A percentile compares a stretch with the other conserved stretches of the same genome.
Evolutionary conservation across 2,888 invertebrate genomes (phyloP).

Genomic region (Plebejus melissa): DNA sequence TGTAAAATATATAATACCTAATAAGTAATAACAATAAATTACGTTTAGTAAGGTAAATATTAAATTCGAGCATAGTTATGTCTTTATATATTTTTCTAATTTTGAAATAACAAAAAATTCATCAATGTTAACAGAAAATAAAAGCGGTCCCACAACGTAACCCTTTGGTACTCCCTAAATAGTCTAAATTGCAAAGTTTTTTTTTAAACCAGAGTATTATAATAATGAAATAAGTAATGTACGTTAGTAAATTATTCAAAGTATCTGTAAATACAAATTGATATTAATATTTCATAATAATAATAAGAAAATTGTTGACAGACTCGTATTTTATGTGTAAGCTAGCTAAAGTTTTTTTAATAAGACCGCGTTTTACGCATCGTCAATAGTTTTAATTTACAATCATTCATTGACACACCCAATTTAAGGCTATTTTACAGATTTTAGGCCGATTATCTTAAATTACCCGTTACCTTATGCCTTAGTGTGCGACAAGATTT

Average conservation of each 20-base stretch:
- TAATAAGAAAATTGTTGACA: not conserved
- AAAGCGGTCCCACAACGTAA: not conserved
- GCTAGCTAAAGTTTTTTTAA: not conserved
- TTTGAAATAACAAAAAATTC: not conserved
- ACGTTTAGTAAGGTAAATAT: not conserved
- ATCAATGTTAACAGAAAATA: not conserved
- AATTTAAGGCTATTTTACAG: slow-evolving; percentile 13
- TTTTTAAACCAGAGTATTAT: not conserved
- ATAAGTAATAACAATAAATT: slow-evolving; percentile 6
- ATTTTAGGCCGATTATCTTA: slow-evolving; percentile 17
- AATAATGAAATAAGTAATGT: not conserved
- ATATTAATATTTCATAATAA: not conserved
- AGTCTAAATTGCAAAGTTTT: not conserved
- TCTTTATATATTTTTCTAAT: not conserved
- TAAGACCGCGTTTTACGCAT: not conserved
- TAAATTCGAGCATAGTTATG: not conserved
- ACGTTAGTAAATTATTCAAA: not conserved
- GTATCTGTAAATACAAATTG: not conserved
- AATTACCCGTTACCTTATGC: not conserved
- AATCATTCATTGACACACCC: slow-evolving; percentile 1
- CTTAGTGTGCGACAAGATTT: not conserved
- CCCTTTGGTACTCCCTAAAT: not conserved
- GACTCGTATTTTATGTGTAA: not conserved
- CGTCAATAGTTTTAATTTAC: not conserved
- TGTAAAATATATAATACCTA: not conserved